phyloP scores from a whole-genome alignment of 2,888 invertebrate genomes.

The Eustalomyia histrio region DNA sequence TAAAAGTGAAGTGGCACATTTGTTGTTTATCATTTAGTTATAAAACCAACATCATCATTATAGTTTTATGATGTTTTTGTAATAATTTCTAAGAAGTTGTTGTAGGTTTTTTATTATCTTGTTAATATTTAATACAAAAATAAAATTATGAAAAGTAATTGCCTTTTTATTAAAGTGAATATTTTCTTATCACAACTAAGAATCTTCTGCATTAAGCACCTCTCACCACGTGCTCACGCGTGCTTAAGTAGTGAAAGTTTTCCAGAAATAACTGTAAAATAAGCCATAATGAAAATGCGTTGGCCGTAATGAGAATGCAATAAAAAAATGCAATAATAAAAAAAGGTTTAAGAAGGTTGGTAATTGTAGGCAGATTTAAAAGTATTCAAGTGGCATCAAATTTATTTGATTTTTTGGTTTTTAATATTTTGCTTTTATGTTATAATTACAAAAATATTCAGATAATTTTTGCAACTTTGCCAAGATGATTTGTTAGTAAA shows the following conservation, averaged over 20 bases:
- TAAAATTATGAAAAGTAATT: conserved; percentile 23
- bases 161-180: conserved; percentile 2
- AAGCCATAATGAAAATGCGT: conserved; percentile 12
- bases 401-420: too few species aligned
- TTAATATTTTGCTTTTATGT: too few species aligned
- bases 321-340: background rate
- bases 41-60: conserved; percentile 37
- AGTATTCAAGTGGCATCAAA: too few species aligned
- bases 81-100: conserved; percentile 39
- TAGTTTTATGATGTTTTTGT: conserved; percentile 24
- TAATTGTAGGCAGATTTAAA: too few species aligned
- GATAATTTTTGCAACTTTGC: too few species aligned
- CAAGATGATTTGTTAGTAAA: too few species aligned
- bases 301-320: background rate
- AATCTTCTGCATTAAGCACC: conserved; percentile 7
- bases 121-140: background rate
- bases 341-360: background rate
- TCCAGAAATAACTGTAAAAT: background rate
- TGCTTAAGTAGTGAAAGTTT: conserved; percentile 60
- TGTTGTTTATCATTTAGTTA: conserved; percentile 18
- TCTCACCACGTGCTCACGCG: conserved; percentile 53
- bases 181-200: conserved; percentile 8
- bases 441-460: too few species aligned
- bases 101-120: background rate
- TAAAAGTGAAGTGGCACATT: conserved; percentile 37